Conservation (phyloP, 2,113 vertebrate genomes). For the Psophia crepitans region DNA sequence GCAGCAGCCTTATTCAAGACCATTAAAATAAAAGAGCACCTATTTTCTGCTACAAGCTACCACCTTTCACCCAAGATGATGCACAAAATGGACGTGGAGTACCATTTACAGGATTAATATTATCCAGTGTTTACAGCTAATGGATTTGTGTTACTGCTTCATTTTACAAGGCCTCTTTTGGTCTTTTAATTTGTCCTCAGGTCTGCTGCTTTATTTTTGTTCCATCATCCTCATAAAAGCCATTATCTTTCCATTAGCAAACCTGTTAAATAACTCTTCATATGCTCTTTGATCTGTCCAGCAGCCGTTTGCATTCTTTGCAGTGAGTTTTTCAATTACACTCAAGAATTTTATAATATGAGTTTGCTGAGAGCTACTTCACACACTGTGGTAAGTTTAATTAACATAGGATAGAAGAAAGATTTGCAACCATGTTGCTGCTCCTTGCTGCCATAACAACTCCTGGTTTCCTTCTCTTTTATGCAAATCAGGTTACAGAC, state of each 20-base stretch:
- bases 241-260: constrained; percentile 70
- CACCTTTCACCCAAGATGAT: constrained; percentile 52
- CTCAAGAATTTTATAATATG: constrained; percentile 56
- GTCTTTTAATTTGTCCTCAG: constrained; percentile 56
- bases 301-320: constrained; percentile 48
- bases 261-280: constrained; percentile 57
- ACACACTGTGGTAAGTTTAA: constrained; percentile 1
- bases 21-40: constrained; percentile 43
- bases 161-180: constrained; percentile 48
- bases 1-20: constrained; percentile 33
- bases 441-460: constrained; percentile 55
- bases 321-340: constrained; percentile 30
- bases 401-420: constrained; percentile 1
- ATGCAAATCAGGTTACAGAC: constrained; percentile 73
- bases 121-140: constrained; percentile 47
- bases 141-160: constrained; percentile 44
- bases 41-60: constrained; percentile 43
- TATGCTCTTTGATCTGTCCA: constrained; percentile 64
- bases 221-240: constrained; percentile 55
- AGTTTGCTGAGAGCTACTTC: constrained; percentile 46
- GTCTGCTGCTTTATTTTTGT: constrained; percentile 47
- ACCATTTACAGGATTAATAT: constrained; percentile 53
- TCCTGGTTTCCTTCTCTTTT: constrained; percentile 56
- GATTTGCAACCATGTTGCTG: neutral
- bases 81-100: neutral